Base-by-base conservation (phyloP, 2,888 invertebrate species). In the Coleophora flavipennella region DNA sequence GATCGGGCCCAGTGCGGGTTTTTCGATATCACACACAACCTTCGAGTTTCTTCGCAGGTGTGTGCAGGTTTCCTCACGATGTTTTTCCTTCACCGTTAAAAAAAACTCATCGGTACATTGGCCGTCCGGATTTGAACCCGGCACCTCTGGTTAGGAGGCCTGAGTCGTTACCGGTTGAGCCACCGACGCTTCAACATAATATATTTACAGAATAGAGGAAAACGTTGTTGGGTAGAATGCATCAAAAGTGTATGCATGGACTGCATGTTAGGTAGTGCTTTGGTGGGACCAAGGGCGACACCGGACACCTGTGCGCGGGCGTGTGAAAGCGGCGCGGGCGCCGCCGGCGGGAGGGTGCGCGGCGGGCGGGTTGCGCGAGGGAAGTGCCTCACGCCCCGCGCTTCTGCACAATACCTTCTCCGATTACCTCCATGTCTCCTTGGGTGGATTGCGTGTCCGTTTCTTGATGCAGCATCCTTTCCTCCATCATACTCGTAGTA, bases 271-370 rank as follows among this genome's bases (percentile, higher is more conserved):
- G n/a, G n/a, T n/a, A n/a, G n/a, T n/a, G n/a, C 67, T 73, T 74
- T 71, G 67, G 57, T 55, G 48, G 62, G 74, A 70, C 78, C 81
- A 83, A 83, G 81, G 83, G 80, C 81, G 81, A 79, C 66, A 84
- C 55, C 67, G 63, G 78, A 84, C 79, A 84, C 83, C 80, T 79
- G 81, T 73, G 77, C 74, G 76, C 78, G 67, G 72, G 74, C 76
- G 78, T 81, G 81, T 81, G 81, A 80, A 78, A 81, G 79, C 71
- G 59, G 51, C 47, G 53, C 51, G 56, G 45, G 41, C 20, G 53
- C 47, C 48, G 54, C 55, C 49, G 45, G 41, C 39, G 49, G 46
- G 46, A 13, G 44, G n/a, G n/a, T n/a, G n/a, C n/a, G n/a, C n/a
- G n/a, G 42, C 47, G 50, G 51, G 50, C 51, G n/a, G n/a, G n/a